Percentiles rank a stretch among this genome's conserved stretches.
Conservation (phyloP, 2,888 invertebrate genomes). For the Heliconius ismenius region DNA sequence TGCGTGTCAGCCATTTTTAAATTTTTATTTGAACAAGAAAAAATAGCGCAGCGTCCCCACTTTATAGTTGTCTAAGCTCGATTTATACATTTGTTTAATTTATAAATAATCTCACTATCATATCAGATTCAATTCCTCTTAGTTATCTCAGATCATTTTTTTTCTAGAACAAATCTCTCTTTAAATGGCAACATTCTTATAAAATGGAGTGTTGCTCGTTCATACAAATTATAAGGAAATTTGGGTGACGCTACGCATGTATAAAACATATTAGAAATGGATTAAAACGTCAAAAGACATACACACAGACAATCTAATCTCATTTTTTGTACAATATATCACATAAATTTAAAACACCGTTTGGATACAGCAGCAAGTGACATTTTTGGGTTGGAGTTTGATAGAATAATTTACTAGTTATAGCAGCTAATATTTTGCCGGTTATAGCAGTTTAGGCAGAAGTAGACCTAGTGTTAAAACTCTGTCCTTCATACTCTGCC, state of each 20-base stretch:
- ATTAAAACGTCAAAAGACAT: slow-evolving; percentile 69
- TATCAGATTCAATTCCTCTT: slow-evolving; percentile 14
- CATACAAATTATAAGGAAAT: slow-evolving; percentile 3
- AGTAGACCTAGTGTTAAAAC: neutral
- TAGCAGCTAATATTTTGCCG: neutral
- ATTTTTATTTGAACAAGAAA: slow-evolving; percentile 45
- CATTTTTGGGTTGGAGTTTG: slow-evolving; percentile 47
- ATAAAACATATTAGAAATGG: slow-evolving; percentile 51
- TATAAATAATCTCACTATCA: slow-evolving; percentile 31
- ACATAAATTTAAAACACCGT: slow-evolving; percentile 64
- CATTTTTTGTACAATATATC: slow-evolving; percentile 77
- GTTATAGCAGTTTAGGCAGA: neutral
- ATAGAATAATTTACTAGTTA: slow-evolving; percentile 3
- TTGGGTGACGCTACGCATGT: slow-evolving; percentile 47
- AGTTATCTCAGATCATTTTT: slow-evolving; percentile 14
- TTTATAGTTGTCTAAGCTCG: slow-evolving; percentile 31
- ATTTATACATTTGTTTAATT: slow-evolving; percentile 24
- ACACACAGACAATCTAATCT: slow-evolving; percentile 72
- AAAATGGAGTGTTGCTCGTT: slow-evolving; percentile 20
- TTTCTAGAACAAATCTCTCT: slow-evolving; percentile 14
- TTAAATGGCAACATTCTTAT: slow-evolving; percentile 29
- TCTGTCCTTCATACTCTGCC: neutral
- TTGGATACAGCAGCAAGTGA: slow-evolving; percentile 53
- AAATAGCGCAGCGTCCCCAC: slow-evolving; percentile 41
- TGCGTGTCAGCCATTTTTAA: no score